Conservation (phyloP, 1,140 invertebrate species). For the Bombus polaris region DNA sequence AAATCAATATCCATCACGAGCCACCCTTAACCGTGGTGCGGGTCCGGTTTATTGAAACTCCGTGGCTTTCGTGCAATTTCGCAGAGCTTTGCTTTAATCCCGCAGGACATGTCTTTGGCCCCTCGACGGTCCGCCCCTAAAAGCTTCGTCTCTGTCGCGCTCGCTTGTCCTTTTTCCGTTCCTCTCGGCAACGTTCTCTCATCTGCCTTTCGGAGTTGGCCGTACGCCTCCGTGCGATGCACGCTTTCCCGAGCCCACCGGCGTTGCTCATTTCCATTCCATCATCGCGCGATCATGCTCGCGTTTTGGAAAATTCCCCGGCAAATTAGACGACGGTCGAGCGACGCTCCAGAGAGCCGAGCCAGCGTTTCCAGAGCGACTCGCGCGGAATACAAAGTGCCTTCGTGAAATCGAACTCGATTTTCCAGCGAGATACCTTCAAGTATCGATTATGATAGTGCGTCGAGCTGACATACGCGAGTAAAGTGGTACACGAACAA, state of each 20-base stretch:
- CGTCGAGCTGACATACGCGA: no score
- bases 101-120: slow-evolving; percentile 65
- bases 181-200: slow-evolving; percentile 31
- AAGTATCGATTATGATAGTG: neutral
- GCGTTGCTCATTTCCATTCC: slow-evolving; percentile 34
- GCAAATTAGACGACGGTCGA: slow-evolving; percentile 8
- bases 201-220: slow-evolving; percentile 10
- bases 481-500: no score
- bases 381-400: neutral
- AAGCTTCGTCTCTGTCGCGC: slow-evolving; percentile 24
- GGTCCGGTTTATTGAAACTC: slow-evolving; percentile 74
- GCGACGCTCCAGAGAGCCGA: neutral
- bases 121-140: neutral
- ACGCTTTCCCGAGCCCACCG: neutral
- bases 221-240: no score
- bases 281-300: slow-evolving; percentile 32
- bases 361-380: neutral
- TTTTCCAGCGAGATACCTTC: neutral
- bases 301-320: slow-evolving; percentile 29
- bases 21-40: slow-evolving; percentile 30
- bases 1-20: slow-evolving; percentile 69
- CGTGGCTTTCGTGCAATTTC: slow-evolving; percentile 76
- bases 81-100: slow-evolving; percentile 77
- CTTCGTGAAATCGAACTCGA: neutral
- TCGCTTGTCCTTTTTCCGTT: slow-evolving; percentile 2